Evolutionary conservation across 2,113 vertebrate genomes (phyloP).

Genomic region (Halcyon malimbica): DNA sequence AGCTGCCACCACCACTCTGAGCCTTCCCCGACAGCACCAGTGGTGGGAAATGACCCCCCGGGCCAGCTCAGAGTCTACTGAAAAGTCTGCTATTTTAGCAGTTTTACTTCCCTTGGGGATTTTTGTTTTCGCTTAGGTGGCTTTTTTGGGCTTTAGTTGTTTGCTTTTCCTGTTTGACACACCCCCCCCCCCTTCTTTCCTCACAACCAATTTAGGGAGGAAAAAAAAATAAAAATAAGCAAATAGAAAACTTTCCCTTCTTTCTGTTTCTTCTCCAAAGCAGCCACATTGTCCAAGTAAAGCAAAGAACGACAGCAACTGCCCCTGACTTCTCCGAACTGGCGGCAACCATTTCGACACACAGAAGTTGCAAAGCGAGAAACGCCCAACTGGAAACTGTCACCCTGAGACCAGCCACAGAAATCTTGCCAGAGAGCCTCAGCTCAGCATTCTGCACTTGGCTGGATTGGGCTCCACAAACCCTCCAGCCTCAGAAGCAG

Average conservation of each 20-base stretch:
- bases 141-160: not conserved
- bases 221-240: not conserved
- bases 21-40: not conserved
- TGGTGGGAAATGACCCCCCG: fast-evolving
- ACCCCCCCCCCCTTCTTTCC: not conserved
- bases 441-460: not conserved
- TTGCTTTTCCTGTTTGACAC: too few relatives aligned
- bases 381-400: not conserved
- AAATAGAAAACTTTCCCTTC: not conserved
- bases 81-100: not conserved
- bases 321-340: not conserved
- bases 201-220: fast-evolving
- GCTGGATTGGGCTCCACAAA: not conserved
- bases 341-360: not conserved
- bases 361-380: not conserved
- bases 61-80: fast-evolving
- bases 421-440: fast-evolving
- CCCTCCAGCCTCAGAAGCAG: not conserved
- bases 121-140: not conserved
- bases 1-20: fast-evolving
- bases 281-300: not conserved
- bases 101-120: not conserved
- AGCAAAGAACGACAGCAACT: not conserved
- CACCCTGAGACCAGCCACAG: not conserved
- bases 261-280: not conserved